Percentiles rank a stretch among this genome's conserved stretches.
Evolutionary conservation across 2,113 vertebrate species (phyloP).

Genomic region (Microcebus jonahi): DNA sequence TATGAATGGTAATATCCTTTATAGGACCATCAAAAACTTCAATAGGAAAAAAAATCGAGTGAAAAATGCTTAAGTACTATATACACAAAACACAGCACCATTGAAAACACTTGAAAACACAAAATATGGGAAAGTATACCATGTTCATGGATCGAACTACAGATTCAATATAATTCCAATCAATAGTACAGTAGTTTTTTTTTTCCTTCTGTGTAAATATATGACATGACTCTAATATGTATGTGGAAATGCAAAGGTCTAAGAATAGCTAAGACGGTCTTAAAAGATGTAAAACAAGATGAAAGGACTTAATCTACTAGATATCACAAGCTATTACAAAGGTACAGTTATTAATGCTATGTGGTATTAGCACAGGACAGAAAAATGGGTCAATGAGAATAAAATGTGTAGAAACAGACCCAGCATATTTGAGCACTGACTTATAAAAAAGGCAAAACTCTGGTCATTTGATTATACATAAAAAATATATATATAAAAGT

Average conservation of each 20-base stretch:
- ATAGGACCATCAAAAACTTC: not conserved
- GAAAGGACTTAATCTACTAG: not conserved
- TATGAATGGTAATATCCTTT: not conserved
- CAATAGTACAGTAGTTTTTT: not conserved
- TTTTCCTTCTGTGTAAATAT: not conserved
- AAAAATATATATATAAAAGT: not conserved
- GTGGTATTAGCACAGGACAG: not conserved
- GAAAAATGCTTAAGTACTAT: not conserved
- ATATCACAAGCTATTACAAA: fast-evolving
- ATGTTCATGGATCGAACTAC: not conserved
- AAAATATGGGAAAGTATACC: not conserved
- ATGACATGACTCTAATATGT: not conserved
- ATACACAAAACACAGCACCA: not conserved
- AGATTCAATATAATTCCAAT: not conserved
- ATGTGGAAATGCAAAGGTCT: no score
- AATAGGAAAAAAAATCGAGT: not conserved
- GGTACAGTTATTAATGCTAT: fast-evolving
- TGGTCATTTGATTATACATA: not conserved
- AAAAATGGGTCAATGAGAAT: no score
- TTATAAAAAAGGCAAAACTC: not conserved
- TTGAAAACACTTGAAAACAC: not conserved
- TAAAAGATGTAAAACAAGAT: no score
- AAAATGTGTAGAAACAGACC: fast-evolving
- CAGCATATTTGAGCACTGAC: fast-evolving
- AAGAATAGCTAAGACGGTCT: no score